phyloP scores from a whole-genome alignment of 2,797 vertebrate species.

The Selene dorsalis region DNA sequence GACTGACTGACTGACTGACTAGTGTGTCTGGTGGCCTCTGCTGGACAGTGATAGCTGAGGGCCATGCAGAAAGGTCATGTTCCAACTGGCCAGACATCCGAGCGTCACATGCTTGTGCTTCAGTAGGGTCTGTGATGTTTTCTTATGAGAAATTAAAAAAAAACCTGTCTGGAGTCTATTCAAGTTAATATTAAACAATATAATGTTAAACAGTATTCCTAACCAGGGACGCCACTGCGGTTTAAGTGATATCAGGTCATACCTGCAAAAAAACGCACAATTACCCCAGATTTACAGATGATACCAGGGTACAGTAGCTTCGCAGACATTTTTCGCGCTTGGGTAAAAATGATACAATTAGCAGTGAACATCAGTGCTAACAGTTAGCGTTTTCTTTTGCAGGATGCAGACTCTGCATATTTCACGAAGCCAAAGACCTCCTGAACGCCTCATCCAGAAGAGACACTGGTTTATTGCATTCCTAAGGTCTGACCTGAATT shows the following conservation, averaged over 20 bases:
- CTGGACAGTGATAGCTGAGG: constrained; percentile 68
- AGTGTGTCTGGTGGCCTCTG: constrained; percentile 71
- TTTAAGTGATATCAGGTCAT: constrained; percentile 8
- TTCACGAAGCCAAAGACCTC: constrained; percentile 85
- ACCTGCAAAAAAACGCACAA: background rate
- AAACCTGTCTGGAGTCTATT: background rate
- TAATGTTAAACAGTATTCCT: background rate
- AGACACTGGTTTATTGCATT: constrained; percentile 28
- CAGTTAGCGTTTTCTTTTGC: constrained; percentile 52
- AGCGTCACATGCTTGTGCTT: constrained; percentile 28
- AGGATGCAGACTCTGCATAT: constrained; percentile 91
- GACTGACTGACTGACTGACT: constrained; percentile 50
- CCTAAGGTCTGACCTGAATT: constrained; percentile 15
- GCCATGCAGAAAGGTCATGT: constrained; percentile 68
- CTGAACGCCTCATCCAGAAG: constrained; percentile 56
- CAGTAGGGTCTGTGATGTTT: constrained; percentile 7
- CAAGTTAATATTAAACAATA: background rate
- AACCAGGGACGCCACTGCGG: background rate
- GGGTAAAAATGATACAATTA: constrained; percentile 7
- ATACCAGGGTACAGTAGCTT: background rate
- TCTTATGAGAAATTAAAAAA: constrained; percentile 4
- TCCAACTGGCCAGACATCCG: constrained; percentile 47
- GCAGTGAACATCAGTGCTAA: constrained; percentile 21
- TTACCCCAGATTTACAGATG: constrained; percentile 17
- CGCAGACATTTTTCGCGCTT: constrained; percentile 20